Percentiles rank a stretch among this genome's conserved stretches.
These are phyloP conservation scores for Acipenser oxyrinchus DNA, from an alignment of 2,797 vertebrate species.

Conservation along the genomic window DNA sequence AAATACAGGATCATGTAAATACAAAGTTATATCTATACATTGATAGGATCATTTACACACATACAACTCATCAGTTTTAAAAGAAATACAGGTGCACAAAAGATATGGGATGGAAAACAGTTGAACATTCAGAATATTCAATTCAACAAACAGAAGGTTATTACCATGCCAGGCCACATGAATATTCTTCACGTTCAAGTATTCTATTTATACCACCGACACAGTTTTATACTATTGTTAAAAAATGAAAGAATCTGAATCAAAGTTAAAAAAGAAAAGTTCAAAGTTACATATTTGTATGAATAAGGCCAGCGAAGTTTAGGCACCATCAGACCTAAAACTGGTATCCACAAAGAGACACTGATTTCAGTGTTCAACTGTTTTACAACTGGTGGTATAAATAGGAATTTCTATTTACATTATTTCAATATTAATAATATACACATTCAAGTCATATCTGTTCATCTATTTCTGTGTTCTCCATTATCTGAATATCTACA, in stretches of 20 bases:
- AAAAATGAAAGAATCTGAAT: too few relatives aligned
- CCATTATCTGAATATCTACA: too few relatives aligned
- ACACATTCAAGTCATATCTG: conserved; percentile 38
- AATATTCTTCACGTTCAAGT: too few relatives aligned
- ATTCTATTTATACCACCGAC: too few relatives aligned
- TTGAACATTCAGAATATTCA: conserved; percentile 33
- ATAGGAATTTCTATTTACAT: conserved; percentile 24
- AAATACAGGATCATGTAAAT: conserved; percentile 42
- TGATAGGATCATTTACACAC: conserved; percentile 46
- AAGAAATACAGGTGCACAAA: conserved; percentile 46
- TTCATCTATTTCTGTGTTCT: conserved; percentile 35
- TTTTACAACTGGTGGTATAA: conserved; percentile 32
- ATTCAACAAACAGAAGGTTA: too few relatives aligned
- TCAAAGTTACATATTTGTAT: too few relatives aligned
- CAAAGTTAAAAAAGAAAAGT: too few relatives aligned
- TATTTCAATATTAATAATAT: conserved; percentile 25
- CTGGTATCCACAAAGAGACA: conserved; percentile 12
- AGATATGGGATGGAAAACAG: conserved; percentile 26
- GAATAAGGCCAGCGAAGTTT: too few relatives aligned
- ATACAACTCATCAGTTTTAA: conserved; percentile 42
- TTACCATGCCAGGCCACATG: too few relatives aligned
- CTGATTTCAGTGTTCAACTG: conserved; percentile 21
- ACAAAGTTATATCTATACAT: conserved; percentile 39
- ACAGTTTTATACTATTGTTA: too few relatives aligned
- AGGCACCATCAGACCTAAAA: not conserved